These are phyloP conservation scores for Erinaceus europaeus DNA, from an alignment of 2,113 vertebrate genomes.

Conservation along the genomic window DNA sequence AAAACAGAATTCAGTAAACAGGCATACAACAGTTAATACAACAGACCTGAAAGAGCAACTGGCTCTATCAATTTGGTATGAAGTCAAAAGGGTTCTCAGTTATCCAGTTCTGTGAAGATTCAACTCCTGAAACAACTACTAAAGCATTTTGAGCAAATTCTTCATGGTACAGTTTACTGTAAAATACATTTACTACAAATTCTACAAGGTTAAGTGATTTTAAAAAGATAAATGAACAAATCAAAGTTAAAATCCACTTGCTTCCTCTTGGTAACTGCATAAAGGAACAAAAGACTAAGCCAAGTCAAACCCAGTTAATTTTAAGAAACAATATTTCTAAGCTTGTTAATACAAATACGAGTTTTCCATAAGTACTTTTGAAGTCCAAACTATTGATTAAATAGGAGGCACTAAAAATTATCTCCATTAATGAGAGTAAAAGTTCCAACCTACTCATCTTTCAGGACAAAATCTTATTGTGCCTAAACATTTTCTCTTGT, in stretches of 20 bases:
- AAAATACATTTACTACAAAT: conserved; percentile 51
- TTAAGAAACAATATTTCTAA: conserved; percentile 51
- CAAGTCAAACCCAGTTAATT: not conserved
- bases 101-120: conserved; percentile 7
- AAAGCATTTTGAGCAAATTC: not conserved
- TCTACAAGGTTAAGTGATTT: conserved; percentile 46
- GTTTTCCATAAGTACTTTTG: conserved; percentile 46
- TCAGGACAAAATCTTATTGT: conserved; percentile 47
- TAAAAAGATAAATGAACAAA: conserved; percentile 32
- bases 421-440: conserved; percentile 20
- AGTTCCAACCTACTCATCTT: conserved; percentile 22
- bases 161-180: conserved; percentile 11
- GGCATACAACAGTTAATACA: conserved; percentile 64
- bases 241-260: conserved; percentile 69
- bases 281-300: conserved; percentile 49
- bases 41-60: conserved; percentile 43
- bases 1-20: conserved; percentile 12
- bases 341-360: conserved; percentile 14
- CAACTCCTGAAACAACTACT: conserved; percentile 17
- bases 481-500: conserved; percentile 49
- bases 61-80: conserved; percentile 28
- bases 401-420: conserved; percentile 64
- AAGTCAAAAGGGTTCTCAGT: conserved; percentile 55
- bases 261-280: not conserved
- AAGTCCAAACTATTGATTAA: conserved; percentile 71